phyloP scores from a whole-genome alignment of 2,113 vertebrate species.

The Pogonocichla stellata region DNA sequence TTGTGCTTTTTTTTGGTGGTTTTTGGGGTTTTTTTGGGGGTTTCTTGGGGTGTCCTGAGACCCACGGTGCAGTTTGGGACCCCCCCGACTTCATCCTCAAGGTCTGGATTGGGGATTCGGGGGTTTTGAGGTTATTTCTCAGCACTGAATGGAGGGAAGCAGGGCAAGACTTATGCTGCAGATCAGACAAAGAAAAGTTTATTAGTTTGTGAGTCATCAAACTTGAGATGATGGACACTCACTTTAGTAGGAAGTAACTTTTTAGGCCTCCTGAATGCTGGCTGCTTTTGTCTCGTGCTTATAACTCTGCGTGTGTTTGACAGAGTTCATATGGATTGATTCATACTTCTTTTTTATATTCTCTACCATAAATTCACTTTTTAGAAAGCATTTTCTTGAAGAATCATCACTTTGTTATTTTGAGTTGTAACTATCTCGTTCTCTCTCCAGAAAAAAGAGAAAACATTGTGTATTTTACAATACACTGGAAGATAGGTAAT shows the following conservation, averaged over 20 bases:
- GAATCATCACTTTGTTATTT: neutral
- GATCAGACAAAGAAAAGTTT: neutral
- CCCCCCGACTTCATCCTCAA: too few species aligned
- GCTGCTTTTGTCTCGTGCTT: neutral
- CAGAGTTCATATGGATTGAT: neutral
- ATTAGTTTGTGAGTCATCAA: neutral
- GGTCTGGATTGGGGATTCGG: too few species aligned
- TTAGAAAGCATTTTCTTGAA: neutral
- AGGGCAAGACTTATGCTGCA: neutral
- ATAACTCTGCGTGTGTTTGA: neutral
- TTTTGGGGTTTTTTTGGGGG: too few species aligned
- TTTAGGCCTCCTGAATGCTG: neutral
- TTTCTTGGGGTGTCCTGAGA: too few species aligned
- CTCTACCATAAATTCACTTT: neutral
- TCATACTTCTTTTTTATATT: neutral
- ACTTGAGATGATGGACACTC: neutral
- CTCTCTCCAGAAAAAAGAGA: neutral
- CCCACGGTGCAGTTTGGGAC: too few species aligned
- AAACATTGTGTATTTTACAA: neutral
- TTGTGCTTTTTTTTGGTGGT: too few species aligned
- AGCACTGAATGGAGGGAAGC: neutral
- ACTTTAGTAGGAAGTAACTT: neutral
- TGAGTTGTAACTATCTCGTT: neutral
- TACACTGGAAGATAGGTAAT: neutral
- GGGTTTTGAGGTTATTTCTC: too few species aligned